Evolutionary conservation across 2,113 vertebrate genomes (phyloP).

Genomic region (Raja brachyura): DNA sequence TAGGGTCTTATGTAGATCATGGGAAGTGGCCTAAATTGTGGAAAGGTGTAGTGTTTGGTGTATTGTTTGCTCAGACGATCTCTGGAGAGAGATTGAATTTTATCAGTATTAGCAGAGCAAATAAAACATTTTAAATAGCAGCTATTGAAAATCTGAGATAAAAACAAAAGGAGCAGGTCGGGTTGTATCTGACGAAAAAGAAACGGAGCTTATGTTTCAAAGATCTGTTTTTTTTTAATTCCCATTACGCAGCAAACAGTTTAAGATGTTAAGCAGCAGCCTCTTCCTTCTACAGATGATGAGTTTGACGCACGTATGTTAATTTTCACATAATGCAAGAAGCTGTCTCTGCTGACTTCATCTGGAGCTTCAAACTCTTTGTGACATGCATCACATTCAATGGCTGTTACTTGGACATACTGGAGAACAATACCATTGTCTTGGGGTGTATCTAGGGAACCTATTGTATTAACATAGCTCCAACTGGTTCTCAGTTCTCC

Average conservation of each 20-base stretch:
- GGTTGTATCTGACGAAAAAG: no score
- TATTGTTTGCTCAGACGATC: not conserved
- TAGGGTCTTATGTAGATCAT: not conserved
- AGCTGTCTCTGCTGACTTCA: conserved; percentile 78
- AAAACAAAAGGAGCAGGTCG: no score
- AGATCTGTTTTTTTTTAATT: no score
- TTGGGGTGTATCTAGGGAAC: not conserved
- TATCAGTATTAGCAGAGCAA: not conserved
- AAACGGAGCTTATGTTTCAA: no score
- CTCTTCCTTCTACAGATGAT: no score
- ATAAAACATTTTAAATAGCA: no score
- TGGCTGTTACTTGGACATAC: not conserved
- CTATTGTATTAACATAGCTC: no score
- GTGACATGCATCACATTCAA: not conserved
- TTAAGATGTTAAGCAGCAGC: no score
- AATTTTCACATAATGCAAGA: conserved; percentile 84
- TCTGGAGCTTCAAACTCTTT: not conserved
- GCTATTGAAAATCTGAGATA: no score
- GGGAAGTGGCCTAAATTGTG: not conserved
- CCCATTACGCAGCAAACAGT: no score
- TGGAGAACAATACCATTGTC: not conserved
- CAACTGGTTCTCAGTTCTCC: not conserved
- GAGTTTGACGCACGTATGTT: no score
- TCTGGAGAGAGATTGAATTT: not conserved
- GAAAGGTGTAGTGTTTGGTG: not conserved